Base-by-base conservation (phyloP, 2,888 invertebrate genomes). In the Aleiodes testaceus region DNA sequence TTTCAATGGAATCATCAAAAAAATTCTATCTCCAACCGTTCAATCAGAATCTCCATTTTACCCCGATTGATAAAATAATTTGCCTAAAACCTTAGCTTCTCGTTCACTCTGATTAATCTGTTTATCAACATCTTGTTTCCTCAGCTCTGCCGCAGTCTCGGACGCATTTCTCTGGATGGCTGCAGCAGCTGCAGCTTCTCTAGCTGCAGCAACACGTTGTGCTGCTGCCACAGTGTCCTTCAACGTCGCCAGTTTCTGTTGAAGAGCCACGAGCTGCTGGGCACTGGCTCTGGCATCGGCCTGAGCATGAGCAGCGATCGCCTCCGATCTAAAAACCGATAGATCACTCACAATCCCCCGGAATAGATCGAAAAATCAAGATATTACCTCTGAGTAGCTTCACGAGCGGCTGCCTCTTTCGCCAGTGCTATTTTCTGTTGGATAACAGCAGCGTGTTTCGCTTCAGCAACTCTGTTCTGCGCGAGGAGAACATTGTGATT, bases 361-460 rank as follows among this genome's bases (percentile, higher is more conserved):
- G 14, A 2, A 16, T 50, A 9, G 14, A 7, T 18, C 47, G 36
- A 11, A 9, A 7, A 53, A 52, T 69, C 11, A 65, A 55, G 30
- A 36, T 36, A 68, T 70, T 78, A 87, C 87, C 85, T 83, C 2
- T 79, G 79, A 5, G 85, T 79, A 68, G 87, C 85, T 71, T 87
- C 87, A 30, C 83, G 83, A 0, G 94, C 93, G 6, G 92, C 91
- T 0, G 93, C 91, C 82, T 94, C 93, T 82, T 93, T 93, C n/a
- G 92, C 92, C 77, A 92, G 91, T 45, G 94, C 94, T 36, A 93
- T 88, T 77, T 91, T 91, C 81, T 94, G 94, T 74, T 94, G 94
- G 78, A 92, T 89, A 5, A 93, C 84, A 0, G 94, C 92, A 1
- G 92, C 91, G 74, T 94, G 92, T 81, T 94, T 94, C 3, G 93